Base-by-base conservation (phyloP, 2,888 invertebrate genomes). In the Amphiduros pacificus region DNA sequence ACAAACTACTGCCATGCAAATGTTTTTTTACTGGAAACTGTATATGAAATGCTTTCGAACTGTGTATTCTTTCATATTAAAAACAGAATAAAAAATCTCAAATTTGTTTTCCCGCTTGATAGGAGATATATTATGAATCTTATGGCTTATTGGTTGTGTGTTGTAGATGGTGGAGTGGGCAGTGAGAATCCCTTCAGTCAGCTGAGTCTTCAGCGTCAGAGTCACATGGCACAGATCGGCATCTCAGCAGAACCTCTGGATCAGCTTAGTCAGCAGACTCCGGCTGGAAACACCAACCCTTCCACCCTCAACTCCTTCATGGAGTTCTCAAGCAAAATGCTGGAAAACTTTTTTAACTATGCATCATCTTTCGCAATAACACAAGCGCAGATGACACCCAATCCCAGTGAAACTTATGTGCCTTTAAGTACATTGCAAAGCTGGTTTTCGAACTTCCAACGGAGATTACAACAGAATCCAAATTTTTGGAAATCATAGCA, bases 381-480 rank as follows among this genome's bases (percentile, higher is more conserved):
- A 0, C 91, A 91, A 73, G 84, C 88, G 0, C 90, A 93, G 78
- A 91, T 93, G 88, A 85, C 88, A 0, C 88, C 90, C 0, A 90
- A 90, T 68, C 90, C 91, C 0, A 87, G 87, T 0, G 91, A 93
- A 68, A 89, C 89, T 9, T 94, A 90, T 83, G 90, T 98, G 56
- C 97, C 97, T 0, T 84, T 95, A 31, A 91, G 89, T 61, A 90
- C 90, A 0, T 86, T 98, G 40, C 92, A 94, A 79, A 90, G 89
- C 29, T 99, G 98, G 98, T 98, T 92, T 78, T 89, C 90, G 68
- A 96, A 91, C 79, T 98, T 98, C 78, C 90, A 93, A 78, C 85
- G 96, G 73, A 86, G 94, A 72, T 84, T 97, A 66, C 88, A 90
- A 71, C 90, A 91, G 68, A 94, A 95, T 85, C 96, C 96, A 0